Evolutionary conservation across 2,888 invertebrate species (phyloP).

Genomic region (Laspeyria flexula): DNA sequence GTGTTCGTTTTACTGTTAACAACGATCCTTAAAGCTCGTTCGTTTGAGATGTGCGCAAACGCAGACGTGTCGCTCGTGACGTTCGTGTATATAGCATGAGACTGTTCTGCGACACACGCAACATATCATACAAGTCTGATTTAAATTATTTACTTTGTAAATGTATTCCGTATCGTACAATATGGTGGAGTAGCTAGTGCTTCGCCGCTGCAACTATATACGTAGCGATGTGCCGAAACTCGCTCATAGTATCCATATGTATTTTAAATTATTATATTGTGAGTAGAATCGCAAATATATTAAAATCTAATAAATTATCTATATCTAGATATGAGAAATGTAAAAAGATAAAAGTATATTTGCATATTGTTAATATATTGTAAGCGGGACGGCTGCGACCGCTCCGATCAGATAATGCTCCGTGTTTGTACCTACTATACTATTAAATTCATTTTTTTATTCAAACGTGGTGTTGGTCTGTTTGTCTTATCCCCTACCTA

Average conservation of each 20-base stretch:
- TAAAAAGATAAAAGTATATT: constrained; percentile 49
- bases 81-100: constrained; percentile 12
- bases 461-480: constrained; percentile 49
- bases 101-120: constrained; percentile 13
- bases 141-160: constrained; percentile 46
- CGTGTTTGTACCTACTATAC: constrained; percentile 56
- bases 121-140: constrained; percentile 45
- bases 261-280: constrained; percentile 41
- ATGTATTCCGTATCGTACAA: constrained; percentile 26
- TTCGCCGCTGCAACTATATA: constrained; percentile 19
- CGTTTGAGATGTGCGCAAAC: constrained; percentile 3
- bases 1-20: constrained; percentile 6
- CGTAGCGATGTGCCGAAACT: constrained; percentile 24
- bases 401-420: constrained; percentile 41
- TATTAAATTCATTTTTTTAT: constrained; percentile 64
- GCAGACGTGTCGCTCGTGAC: constrained; percentile 13
- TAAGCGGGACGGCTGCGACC: constrained; percentile 34
- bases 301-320: constrained; percentile 37
- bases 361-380: constrained; percentile 51
- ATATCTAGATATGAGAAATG: constrained; percentile 41
- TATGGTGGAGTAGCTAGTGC: constrained; percentile 9
- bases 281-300: constrained; percentile 34
- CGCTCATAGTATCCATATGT: constrained; percentile 27
- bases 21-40: background rate
- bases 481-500: constrained; percentile 28